Base-by-base conservation (phyloP, 2,888 invertebrate species). In the Nomada ferruginata region DNA sequence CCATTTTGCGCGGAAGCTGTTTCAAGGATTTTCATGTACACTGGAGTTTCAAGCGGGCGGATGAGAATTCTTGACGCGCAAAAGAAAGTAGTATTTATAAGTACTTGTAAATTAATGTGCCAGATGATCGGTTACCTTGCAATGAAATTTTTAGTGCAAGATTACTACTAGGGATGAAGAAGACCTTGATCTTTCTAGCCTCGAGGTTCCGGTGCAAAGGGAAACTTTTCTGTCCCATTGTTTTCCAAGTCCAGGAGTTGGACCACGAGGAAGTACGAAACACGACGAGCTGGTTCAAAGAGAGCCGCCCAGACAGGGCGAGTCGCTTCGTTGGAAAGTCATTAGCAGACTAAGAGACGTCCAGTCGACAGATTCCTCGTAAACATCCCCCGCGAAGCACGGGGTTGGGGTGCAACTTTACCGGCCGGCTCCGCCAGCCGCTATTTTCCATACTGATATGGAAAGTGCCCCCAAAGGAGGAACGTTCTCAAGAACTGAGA, bases 331-430 rank as follows among this genome's bases (percentile, higher is more conserved):
- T 77, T 59, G 76, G 70, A 82, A 87, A 86, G 84, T 84, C 87
- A 87, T 87, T 86, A 85, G 76, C 60, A 52, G 57, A 73, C 76
- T 80, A 59, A 23, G 59, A 78, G 77, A 77, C 71, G 74, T 84
- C 84, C 80, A 78, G 53, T 76, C 61, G 72, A 78, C 68, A 61
- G 76, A 79, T 75, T 68, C 55, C 65, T 42, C 60, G 76, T 73
- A 80, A 84, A 79, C 73, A 76, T 69, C 60, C 59, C 47, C 26
- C 26, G 42, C 15, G 59, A 76, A 70, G 57, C 44, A 53, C 59
- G 79, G 66, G 36, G 15, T 11, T 59, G 65, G 60, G 36, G 59
- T 47, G 59, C 50, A 72, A 76, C 77, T 83, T 80, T 29, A 29
- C 23, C 70, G 26, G 53, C 36, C 71, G 76, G 59, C 70, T 85